Percentiles rank a stretch among this genome's conserved stretches.
Conservation (phyloP, 1,140 invertebrate species). For the Leptestheria dahalacensis region DNA sequence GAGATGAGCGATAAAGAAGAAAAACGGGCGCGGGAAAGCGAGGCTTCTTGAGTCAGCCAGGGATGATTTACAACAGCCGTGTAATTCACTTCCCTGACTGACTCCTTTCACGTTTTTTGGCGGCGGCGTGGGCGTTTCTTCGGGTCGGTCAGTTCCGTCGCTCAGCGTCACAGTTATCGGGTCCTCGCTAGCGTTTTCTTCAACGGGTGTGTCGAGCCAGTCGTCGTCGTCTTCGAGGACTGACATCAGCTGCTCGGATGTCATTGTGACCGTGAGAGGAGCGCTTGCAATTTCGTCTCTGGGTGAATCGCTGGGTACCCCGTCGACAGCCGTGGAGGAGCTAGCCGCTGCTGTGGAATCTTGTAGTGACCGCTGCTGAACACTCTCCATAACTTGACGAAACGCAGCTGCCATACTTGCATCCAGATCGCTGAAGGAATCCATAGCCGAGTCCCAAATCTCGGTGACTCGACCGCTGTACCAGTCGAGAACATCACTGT, state of each 20-base stretch:
- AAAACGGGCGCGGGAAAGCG: neutral
- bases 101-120: slow-evolving; percentile 17
- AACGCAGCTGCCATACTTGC: slow-evolving; percentile 9
- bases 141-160: slow-evolving; percentile 1
- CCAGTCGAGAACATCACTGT: slow-evolving; percentile 13
- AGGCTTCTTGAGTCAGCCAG: slow-evolving; percentile 11
- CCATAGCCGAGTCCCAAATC: slow-evolving; percentile 9
- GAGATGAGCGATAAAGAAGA: neutral
- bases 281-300: neutral
- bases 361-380: neutral
- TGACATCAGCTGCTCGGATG: slow-evolving; percentile 8
- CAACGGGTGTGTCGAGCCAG: slow-evolving; percentile 9
- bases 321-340: neutral
- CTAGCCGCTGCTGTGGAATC: neutral
- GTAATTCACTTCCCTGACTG: slow-evolving; percentile 9
- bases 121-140: neutral
- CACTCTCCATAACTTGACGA: slow-evolving; percentile 6
- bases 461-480: slow-evolving; percentile 11
- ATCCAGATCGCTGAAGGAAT: slow-evolving; percentile 9
- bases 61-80: too few species aligned
- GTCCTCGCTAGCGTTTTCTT: neutral
- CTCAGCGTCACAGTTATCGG: neutral
- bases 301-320: neutral
- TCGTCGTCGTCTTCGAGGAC: slow-evolving; percentile 13
- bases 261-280: slow-evolving; percentile 5